These are phyloP conservation scores for Phymastichus coffea DNA, from an alignment of 1,140 invertebrate species.

Conservation along the genomic window DNA sequence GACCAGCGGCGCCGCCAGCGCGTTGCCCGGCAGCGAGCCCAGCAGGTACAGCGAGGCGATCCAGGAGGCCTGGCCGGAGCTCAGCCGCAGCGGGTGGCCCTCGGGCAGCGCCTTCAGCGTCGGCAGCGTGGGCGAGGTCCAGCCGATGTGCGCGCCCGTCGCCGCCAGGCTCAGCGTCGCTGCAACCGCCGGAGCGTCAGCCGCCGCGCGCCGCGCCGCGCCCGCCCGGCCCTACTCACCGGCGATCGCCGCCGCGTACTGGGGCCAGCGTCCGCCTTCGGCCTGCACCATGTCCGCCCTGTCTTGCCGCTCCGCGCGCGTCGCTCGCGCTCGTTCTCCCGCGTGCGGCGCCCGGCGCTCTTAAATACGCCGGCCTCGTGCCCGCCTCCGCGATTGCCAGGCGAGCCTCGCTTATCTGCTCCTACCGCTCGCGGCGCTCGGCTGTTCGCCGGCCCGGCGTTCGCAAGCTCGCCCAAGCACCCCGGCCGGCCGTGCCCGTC, in stretches of 20 bases:
- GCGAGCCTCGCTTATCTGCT: background rate
- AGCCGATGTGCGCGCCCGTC: slow-evolving; percentile 54
- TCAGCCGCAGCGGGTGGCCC: slow-evolving; percentile 39
- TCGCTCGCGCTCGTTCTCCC: slow-evolving; percentile 40
- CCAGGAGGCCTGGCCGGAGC: slow-evolving; percentile 57
- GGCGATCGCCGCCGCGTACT: slow-evolving; percentile 48
- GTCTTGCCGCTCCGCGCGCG: too few relatives aligned
- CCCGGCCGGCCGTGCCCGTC: background rate
- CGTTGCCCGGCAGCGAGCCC: slow-evolving; percentile 55
- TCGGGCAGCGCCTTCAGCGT: slow-evolving; percentile 48
- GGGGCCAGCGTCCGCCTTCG: slow-evolving; percentile 47
- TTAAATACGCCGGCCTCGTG: background rate
- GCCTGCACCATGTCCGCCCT: too few relatives aligned
- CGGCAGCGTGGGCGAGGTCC: slow-evolving; percentile 58
- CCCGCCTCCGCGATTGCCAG: background rate
- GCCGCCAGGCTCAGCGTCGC: slow-evolving; percentile 48
- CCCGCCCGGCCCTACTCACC: slow-evolving; percentile 42
- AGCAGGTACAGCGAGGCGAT: slow-evolving; percentile 58
- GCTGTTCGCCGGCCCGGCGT: too few relatives aligned
- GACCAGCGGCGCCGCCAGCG: slow-evolving; percentile 57
- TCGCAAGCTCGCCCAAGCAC: too few relatives aligned
- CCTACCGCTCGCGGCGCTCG: too few relatives aligned
- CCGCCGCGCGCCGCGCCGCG: slow-evolving; percentile 48
- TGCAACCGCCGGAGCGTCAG: slow-evolving; percentile 46
- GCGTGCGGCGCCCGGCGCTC: too few relatives aligned